Evolutionary conservation across 2,113 vertebrate genomes (phyloP).

Genomic region (Rhabdornis inornatus): DNA sequence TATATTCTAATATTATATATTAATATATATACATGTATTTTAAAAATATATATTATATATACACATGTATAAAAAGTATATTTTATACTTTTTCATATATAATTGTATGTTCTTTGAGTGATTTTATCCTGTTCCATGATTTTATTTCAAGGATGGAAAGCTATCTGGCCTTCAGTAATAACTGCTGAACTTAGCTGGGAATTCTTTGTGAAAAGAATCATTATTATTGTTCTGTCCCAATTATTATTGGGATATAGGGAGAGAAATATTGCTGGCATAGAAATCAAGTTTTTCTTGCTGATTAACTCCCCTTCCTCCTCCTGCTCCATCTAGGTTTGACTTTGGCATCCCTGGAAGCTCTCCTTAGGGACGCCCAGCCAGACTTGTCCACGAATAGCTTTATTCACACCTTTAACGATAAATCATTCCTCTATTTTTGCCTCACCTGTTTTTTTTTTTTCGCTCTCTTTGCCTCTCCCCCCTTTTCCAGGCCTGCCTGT

Average conservation of each 20-base stretch:
- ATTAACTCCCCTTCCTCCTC: not conserved
- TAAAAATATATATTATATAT: too few species aligned
- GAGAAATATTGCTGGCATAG: not conserved
- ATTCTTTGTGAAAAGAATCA: not conserved
- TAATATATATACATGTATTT: too few species aligned
- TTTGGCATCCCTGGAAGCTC: not conserved
- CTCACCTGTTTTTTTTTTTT: not conserved
- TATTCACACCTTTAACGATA: not conserved
- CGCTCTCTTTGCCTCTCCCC: not conserved
- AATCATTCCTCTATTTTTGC: fast-evolving
- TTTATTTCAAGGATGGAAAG: not conserved
- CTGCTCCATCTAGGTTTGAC: not conserved
- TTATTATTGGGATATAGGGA: not conserved
- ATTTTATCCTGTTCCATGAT: fast-evolving
- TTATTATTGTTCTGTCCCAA: too few species aligned
- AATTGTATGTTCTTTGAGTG: not conserved
- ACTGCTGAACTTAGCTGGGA: not conserved
- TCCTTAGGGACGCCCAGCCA: not conserved
- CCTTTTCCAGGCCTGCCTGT: not conserved
- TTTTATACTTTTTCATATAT: not conserved
- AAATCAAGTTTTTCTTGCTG: not conserved
- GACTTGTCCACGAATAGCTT: fast-evolving
- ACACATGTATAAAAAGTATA: too few species aligned
- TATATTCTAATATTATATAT: not conserved
- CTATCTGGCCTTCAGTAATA: not conserved